These are phyloP conservation scores for Brassicogethes aeneus DNA, from an alignment of 2,888 invertebrate species.

Conservation along the genomic window DNA sequence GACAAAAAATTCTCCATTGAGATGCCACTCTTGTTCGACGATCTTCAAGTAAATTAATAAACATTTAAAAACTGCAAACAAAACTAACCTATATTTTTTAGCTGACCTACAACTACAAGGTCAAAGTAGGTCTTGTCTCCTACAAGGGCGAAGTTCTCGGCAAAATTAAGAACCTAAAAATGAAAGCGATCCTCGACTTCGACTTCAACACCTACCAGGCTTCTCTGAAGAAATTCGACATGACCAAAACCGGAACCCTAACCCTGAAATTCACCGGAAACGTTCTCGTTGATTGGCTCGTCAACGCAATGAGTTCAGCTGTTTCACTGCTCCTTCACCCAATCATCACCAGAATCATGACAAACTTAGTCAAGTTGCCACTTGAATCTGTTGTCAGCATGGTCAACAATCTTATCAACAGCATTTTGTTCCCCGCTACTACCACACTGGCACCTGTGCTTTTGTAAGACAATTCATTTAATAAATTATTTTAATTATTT, in stretches of 20 bases:
- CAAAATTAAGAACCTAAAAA: constrained; percentile 29
- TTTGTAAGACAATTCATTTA: too few species aligned
- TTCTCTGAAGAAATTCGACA: constrained; percentile 17
- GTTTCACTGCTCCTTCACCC: constrained; percentile 44
- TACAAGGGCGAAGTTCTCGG: constrained; percentile 45
- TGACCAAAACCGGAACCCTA: constrained; percentile 13
- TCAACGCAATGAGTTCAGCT: constrained; percentile 42
- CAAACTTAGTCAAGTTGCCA: constrained; percentile 36
- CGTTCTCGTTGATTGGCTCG: constrained; percentile 43
- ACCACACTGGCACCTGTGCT: background rate
- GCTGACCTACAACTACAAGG: constrained; percentile 45
- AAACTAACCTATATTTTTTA: constrained; percentile 26
- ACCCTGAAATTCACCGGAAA: constrained; percentile 41
- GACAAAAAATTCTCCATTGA: constrained; percentile 11
- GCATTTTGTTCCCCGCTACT: constrained; percentile 8
- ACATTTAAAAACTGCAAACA: background rate
- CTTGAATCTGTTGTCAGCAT: constrained; percentile 33
- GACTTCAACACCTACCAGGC: constrained; percentile 15
- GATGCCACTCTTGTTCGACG: constrained; percentile 15
- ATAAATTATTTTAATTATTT: too few species aligned
- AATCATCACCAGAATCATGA: constrained; percentile 42
- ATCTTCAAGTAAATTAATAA: constrained; percentile 17
- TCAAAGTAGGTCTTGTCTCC: constrained; percentile 46
- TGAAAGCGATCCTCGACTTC: constrained; percentile 16
- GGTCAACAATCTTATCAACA: constrained; percentile 35